These are phyloP conservation scores for Lapara coniferarum DNA, from an alignment of 2,888 invertebrate genomes.

Conservation along the genomic window DNA sequence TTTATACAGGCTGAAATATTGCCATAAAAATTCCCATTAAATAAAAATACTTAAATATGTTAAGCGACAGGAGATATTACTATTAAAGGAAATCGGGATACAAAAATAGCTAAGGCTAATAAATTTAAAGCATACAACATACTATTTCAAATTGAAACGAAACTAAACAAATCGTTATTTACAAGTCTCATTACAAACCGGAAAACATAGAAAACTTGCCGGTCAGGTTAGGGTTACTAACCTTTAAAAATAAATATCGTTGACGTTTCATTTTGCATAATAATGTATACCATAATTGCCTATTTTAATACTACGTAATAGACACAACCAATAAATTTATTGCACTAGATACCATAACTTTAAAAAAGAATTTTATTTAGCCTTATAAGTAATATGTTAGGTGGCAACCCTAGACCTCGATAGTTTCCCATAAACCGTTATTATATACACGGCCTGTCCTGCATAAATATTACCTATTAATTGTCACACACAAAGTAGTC, in stretches of 20 bases:
- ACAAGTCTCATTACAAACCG: constrained; percentile 5
- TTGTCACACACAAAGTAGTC: not conserved
- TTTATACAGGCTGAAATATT: not conserved
- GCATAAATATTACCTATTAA: constrained; percentile 11
- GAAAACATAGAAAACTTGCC: not conserved
- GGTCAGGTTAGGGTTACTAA: not conserved
- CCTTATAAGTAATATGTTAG: too few species aligned
- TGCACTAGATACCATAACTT: not conserved
- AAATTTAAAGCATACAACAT: not conserved
- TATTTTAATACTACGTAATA: too few species aligned
- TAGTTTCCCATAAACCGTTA: constrained; percentile 20
- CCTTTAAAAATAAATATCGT: not conserved
- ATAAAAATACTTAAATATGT: not conserved
- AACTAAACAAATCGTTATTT: constrained; percentile 13
- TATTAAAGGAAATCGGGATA: not conserved
- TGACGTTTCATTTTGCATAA: too few species aligned
- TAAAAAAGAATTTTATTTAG: not conserved
- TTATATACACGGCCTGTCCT: not conserved
- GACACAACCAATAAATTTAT: not conserved
- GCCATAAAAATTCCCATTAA: not conserved
- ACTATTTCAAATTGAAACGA: not conserved
- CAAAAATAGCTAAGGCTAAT: not conserved
- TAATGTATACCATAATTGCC: too few species aligned
- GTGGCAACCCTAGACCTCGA: not conserved
- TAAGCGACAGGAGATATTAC: not conserved